Evolutionary conservation across 2,113 vertebrate genomes (phyloP).

Genomic region (Zingel zingel): DNA sequence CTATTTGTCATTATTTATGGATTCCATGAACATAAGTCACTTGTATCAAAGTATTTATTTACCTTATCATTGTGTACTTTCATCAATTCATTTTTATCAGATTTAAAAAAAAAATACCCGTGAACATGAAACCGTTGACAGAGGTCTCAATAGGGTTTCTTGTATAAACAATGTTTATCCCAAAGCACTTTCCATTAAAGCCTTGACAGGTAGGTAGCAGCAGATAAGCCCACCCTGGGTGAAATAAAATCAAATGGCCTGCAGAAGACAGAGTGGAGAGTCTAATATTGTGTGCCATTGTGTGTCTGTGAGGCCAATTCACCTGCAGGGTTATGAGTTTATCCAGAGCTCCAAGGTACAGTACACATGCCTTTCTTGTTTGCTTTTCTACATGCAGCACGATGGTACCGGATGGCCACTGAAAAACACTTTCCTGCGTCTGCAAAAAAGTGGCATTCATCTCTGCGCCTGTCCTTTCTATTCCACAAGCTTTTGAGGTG

Average conservation of each 20-base stretch:
- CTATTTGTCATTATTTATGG: not conserved
- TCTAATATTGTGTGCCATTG: conserved; percentile 35
- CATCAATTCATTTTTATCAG: conserved; percentile 7
- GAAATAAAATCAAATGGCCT: conserved; percentile 50
- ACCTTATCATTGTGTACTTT: not conserved
- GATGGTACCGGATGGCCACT: conserved; percentile 9
- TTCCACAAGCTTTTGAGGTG: conserved; percentile 42
- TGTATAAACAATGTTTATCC: conserved; percentile 36
- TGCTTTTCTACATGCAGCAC: conserved; percentile 23
- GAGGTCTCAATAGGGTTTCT: conserved; percentile 9
- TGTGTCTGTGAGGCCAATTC: conserved; percentile 44
- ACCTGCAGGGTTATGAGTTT: conserved; percentile 63
- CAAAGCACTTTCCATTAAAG: conserved; percentile 48
- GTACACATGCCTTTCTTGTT: conserved; percentile 25
- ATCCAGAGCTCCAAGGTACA: conserved; percentile 45
- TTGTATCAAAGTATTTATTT: conserved; percentile 6
- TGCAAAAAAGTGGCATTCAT: conserved; percentile 31
- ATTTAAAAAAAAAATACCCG: not conserved
- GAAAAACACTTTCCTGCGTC: conserved; percentile 17
- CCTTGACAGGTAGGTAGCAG: conserved; percentile 37
- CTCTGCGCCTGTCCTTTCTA: not conserved
- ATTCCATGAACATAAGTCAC: not conserved
- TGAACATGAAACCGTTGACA: not conserved
- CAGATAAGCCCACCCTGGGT: conserved; percentile 7
- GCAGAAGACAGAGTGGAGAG: conserved; percentile 32